Conservation (phyloP, 2,113 vertebrate species). For the Patagioenas fasciata region DNA sequence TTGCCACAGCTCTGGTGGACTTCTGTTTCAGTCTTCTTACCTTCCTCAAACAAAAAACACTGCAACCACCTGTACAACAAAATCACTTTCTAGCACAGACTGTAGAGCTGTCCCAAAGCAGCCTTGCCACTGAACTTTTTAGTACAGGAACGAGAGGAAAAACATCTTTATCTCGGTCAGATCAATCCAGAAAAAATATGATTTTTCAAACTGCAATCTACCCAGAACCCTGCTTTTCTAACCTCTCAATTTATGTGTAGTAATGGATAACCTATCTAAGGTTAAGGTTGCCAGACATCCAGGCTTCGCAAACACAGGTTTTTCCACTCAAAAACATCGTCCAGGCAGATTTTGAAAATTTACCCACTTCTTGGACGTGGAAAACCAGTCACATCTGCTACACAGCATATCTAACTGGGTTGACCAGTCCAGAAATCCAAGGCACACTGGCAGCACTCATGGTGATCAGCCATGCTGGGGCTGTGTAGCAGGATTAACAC, state of each 20-base stretch:
- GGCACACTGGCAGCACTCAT: neutral
- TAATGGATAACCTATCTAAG: neutral
- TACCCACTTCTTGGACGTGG: neutral
- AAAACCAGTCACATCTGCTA: neutral
- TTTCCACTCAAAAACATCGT: neutral
- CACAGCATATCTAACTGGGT: neutral
- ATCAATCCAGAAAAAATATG: neutral
- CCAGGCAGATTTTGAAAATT: neutral
- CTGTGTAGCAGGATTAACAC: neutral
- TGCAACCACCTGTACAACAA: neutral
- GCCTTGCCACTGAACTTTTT: neutral
- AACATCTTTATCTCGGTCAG: neutral
- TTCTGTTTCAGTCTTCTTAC: neutral
- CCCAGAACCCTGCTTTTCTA: neutral
- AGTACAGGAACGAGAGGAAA: neutral
- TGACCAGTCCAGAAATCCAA: neutral
- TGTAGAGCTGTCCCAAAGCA: neutral
- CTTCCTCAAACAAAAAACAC: neutral
- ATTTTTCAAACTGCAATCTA: neutral
- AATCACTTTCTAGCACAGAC: neutral
- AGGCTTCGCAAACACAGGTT: neutral
- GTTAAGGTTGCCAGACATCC: neutral
- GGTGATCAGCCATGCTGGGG: rapidly evolving
- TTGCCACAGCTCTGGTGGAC: neutral
- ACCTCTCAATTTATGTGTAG: neutral